These are phyloP conservation scores for Drosophila eugracilis DNA, from an alignment of 1,140 invertebrate species.

Conservation along the genomic window DNA sequence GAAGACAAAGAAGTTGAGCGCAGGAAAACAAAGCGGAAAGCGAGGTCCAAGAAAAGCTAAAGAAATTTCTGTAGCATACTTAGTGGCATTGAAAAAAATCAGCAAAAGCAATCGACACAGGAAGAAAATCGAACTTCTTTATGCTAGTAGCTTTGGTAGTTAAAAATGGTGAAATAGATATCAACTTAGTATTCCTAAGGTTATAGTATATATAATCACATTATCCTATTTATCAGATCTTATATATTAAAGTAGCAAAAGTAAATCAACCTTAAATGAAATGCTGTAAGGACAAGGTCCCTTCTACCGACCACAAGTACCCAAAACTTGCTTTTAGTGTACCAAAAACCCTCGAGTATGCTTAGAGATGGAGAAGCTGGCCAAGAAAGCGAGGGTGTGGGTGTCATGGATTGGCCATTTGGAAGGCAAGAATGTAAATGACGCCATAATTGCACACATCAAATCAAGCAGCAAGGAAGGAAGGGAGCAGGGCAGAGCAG, in stretches of 20 bases:
- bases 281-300: too few relatives aligned
- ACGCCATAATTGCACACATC: conserved; percentile 80
- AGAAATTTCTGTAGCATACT: conserved; percentile 69
- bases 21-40: background rate
- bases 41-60: conserved; percentile 45
- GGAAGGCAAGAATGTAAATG: conserved; percentile 77
- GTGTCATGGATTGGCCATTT: conserved; percentile 55
- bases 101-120: conserved; percentile 32
- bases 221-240: too few relatives aligned
- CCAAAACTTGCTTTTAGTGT: background rate
- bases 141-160: too few relatives aligned
- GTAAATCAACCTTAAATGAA: too few relatives aligned
- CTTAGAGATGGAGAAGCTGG: background rate
- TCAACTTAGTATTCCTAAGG: too few relatives aligned
- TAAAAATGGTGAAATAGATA: too few relatives aligned
- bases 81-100: conserved; percentile 76
- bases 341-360: conserved; percentile 9
- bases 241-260: too few relatives aligned
- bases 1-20: conserved; percentile 32
- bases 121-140: background rate
- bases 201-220: too few relatives aligned
- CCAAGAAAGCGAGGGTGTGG: background rate
- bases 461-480: conserved; percentile 52
- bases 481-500: background rate
- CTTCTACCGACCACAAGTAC: too few relatives aligned